A percentile compares a stretch with the other conserved stretches of the same genome.
phyloP scores from a whole-genome alignment of 2,888 invertebrate genomes.

The Cristatella mucedo region DNA sequence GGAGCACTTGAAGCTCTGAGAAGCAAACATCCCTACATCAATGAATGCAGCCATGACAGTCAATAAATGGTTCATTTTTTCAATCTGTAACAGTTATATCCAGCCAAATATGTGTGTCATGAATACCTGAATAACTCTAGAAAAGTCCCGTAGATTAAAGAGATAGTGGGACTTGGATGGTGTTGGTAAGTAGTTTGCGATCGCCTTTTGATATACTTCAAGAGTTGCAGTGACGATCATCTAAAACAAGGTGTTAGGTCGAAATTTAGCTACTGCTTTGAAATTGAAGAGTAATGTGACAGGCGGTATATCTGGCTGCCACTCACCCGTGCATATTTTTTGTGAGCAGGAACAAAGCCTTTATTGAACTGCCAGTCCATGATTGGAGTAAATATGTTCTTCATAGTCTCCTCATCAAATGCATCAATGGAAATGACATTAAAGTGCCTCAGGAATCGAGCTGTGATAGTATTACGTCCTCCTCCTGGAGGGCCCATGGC shows the following conservation, averaged over 20 bases:
- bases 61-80: background rate
- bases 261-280: background rate
- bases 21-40: slow-evolving; percentile 28
- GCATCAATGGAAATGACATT: slow-evolving; percentile 34
- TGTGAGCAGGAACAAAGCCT: slow-evolving; percentile 25
- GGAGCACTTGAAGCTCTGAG: slow-evolving; percentile 23
- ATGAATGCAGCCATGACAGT: background rate
- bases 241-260: slow-evolving; percentile 19
- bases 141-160: slow-evolving; percentile 36
- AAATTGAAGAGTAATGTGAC: background rate
- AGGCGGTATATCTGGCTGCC: too few species aligned
- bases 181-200: slow-evolving; percentile 31
- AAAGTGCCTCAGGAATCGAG: slow-evolving; percentile 34
- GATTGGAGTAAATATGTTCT: slow-evolving; percentile 34
- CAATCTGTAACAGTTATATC: background rate
- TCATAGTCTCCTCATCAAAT: slow-evolving; percentile 36
- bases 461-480: slow-evolving; percentile 33
- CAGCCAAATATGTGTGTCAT: background rate
- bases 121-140: slow-evolving; percentile 33
- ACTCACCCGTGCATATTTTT: slow-evolving; percentile 29
- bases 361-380: slow-evolving; percentile 35
- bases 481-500: slow-evolving; percentile 38
- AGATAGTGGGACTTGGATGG: slow-evolving; percentile 37
- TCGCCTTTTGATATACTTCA: slow-evolving; percentile 32
- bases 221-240: slow-evolving; percentile 31